A percentile compares a stretch with the other conserved stretches of the same genome.
Evolutionary conservation across 2,113 vertebrate genomes (phyloP).

Genomic region (Pleuronectes platessa): DNA sequence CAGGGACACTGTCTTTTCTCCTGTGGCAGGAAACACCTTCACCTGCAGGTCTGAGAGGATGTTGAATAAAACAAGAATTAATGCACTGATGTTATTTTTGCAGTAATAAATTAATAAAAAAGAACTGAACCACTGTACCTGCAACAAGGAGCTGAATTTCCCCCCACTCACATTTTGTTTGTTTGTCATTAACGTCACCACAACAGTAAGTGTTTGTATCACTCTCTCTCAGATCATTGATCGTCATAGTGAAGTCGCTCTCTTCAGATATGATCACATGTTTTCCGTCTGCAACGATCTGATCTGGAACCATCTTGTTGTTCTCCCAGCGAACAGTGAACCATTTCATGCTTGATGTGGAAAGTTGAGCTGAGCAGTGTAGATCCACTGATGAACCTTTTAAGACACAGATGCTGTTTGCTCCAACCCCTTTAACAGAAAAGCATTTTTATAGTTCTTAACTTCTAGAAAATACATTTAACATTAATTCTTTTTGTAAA

Average conservation of each 20-base stretch:
- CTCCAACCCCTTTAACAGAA: slow-evolving; percentile 6
- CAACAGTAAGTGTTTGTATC: neutral
- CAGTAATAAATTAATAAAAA: neutral
- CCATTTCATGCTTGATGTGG: neutral
- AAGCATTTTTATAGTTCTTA: neutral
- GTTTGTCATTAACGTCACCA: neutral
- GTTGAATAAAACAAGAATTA: neutral
- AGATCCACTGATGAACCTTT: slow-evolving; percentile 44
- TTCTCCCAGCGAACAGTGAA: neutral
- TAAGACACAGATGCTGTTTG: slow-evolving; percentile 19
- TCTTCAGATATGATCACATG: neutral
- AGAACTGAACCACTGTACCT: neutral
- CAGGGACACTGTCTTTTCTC: slow-evolving; percentile 18
- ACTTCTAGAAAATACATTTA: neutral
- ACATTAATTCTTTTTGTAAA: neutral
- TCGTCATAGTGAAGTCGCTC: neutral
- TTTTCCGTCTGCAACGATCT: neutral
- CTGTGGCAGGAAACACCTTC: slow-evolving; percentile 30
- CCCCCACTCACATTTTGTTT: rapidly evolving
- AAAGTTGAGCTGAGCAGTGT: neutral
- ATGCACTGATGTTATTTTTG: neutral
- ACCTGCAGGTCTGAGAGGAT: slow-evolving; percentile 39
- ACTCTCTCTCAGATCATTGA: slow-evolving; percentile 19
- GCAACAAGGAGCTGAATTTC: neutral
- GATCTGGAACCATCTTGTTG: rapidly evolving